Conservation (phyloP, 2,888 invertebrate genomes). For the Drosophila koepferae region DNA sequence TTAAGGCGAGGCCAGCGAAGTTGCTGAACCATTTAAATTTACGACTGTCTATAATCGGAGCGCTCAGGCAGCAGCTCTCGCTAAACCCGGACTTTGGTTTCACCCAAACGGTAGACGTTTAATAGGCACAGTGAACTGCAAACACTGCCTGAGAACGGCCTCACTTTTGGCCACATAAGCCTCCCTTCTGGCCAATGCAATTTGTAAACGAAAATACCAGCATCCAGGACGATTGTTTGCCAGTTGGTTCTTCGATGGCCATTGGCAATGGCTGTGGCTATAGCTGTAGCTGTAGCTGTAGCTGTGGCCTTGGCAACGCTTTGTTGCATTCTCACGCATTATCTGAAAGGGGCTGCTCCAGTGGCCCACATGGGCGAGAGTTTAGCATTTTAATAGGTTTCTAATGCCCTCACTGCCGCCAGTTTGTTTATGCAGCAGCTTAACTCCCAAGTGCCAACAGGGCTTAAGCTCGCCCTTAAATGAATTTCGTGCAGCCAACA, state of each 20-base stretch:
- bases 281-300: too few relatives aligned
- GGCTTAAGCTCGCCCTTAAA: not conserved
- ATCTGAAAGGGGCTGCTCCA: slow-evolving; percentile 5
- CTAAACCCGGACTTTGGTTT: slow-evolving; percentile 5
- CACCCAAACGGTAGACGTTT: slow-evolving; percentile 43
- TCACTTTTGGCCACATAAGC: slow-evolving; percentile 1
- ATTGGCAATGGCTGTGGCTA: slow-evolving; percentile 5
- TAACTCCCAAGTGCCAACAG: slow-evolving; percentile 3
- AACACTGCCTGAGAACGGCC: slow-evolving; percentile 13
- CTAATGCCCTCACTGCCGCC: slow-evolving; percentile 37
- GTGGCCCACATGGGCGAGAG: slow-evolving; percentile 29
- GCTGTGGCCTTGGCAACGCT: slow-evolving; percentile 25
- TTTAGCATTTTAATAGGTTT: slow-evolving; percentile 74
- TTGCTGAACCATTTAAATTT: slow-evolving; percentile 57
- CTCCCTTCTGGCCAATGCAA: slow-evolving; percentile 31
- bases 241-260: slow-evolving; percentile 46
- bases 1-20: slow-evolving; percentile 28
- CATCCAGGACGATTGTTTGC: slow-evolving; percentile 34
- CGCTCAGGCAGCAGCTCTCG: slow-evolving; percentile 1
- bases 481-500: not conserved
- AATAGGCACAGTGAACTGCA: slow-evolving; percentile 45
- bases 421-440: slow-evolving; percentile 42
- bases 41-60: slow-evolving; percentile 40
- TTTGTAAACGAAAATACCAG: slow-evolving; percentile 52
- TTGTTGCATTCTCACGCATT: slow-evolving; percentile 47